phyloP scores from a whole-genome alignment of 2,797 vertebrate species.

The Hapalemur alaotrensis region DNA sequence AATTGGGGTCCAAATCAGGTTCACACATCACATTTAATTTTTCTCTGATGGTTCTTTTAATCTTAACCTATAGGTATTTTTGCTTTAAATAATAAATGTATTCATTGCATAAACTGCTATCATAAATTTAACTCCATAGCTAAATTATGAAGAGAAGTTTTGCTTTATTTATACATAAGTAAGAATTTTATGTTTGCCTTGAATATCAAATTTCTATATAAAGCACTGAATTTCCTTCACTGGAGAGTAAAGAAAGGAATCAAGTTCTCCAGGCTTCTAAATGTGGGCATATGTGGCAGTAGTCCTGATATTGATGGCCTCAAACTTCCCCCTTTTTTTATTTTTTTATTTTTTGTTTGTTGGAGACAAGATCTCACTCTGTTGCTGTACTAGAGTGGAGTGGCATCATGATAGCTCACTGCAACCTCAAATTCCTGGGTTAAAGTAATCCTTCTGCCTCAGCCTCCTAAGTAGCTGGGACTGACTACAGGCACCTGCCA shows the following conservation, averaged over 20 bases:
- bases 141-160: slow-evolving; percentile 36
- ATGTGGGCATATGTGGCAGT: not conserved
- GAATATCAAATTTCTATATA: not conserved
- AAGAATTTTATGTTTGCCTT: not conserved
- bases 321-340: not conserved
- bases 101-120: not conserved
- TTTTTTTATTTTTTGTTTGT: not conserved
- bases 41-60: not conserved
- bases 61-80: not conserved
- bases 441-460: not conserved
- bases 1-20: not conserved
- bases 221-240: not conserved
- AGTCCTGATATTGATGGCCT: not conserved
- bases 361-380: not conserved
- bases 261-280: not conserved
- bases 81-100: not conserved
- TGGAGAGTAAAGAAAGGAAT: not conserved
- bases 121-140: not conserved
- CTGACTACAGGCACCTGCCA: not conserved
- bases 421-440: not conserved
- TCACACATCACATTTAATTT: not conserved
- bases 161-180: not conserved
- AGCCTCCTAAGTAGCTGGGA: not conserved
- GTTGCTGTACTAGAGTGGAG: not conserved
- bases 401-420: not conserved